Conservation (phyloP, 2,113 vertebrate species). For the Upupa epops region DNA sequence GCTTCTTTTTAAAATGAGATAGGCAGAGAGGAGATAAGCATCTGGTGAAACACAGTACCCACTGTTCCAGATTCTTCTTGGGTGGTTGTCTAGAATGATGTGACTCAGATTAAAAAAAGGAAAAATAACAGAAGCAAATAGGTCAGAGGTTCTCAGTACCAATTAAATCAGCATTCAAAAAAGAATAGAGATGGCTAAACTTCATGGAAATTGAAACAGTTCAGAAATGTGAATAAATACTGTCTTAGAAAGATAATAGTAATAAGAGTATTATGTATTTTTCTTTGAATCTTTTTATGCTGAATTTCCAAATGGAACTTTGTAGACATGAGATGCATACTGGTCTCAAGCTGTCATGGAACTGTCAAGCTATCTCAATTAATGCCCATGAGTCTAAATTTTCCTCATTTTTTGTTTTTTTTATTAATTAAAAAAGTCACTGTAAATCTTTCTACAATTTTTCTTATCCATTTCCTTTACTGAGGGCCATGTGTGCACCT, state of each 20-base stretch:
- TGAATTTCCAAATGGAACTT: not conserved
- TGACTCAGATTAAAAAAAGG: not conserved
- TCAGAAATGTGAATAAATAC: slow-evolving; percentile 21
- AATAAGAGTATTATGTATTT: slow-evolving; percentile 12
- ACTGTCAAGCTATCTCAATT: not conserved
- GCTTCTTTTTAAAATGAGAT: slow-evolving; percentile 19
- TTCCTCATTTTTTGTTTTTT: not conserved
- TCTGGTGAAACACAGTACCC: not conserved
- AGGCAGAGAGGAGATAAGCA: not conserved
- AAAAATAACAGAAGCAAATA: not conserved
- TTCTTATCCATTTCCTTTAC: not conserved
- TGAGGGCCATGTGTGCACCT: not conserved
- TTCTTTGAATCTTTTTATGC: not conserved
- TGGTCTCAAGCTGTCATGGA: rapidly evolving
- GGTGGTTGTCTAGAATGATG: not conserved
- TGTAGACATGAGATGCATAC: not conserved
- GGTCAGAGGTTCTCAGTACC: not conserved
- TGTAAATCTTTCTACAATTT: not conserved
- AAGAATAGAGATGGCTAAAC: slow-evolving; percentile 18
- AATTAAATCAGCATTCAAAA: slow-evolving; percentile 58
- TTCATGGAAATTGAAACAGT: slow-evolving; percentile 18
- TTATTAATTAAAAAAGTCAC: not conserved
- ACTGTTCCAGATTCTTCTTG: not conserved
- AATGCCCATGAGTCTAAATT: not conserved
- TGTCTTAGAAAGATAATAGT: not conserved